A percentile compares a stretch with the other conserved stretches of the same genome.
These are phyloP conservation scores for Laterallus jamaicensis DNA, from an alignment of 2,113 vertebrate species.

Conservation along the genomic window DNA sequence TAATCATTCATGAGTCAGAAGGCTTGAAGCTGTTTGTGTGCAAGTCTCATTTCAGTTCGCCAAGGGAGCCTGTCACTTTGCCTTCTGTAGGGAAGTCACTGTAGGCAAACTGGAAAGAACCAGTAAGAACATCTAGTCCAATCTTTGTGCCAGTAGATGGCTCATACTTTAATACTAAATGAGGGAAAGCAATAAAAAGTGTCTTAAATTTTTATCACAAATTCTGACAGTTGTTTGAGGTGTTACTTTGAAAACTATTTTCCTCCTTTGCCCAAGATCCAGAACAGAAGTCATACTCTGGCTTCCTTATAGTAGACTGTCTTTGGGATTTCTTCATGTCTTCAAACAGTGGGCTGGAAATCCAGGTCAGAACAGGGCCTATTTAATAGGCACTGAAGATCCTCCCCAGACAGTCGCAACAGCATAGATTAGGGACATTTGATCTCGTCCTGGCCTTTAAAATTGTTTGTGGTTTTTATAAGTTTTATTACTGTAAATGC, in stretches of 20 bases:
- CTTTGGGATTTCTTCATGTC: background rate
- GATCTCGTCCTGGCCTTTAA: background rate
- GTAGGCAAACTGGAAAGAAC: conserved; percentile 15
- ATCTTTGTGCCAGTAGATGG: background rate
- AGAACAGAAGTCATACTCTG: background rate
- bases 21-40: background rate
- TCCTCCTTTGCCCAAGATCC: background rate
- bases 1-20: conserved; percentile 18
- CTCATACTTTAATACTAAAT: background rate
- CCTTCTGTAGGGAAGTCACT: background rate
- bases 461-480: background rate
- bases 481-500: background rate
- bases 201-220: conserved; percentile 25
- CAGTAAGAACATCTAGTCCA: background rate
- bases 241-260: background rate
- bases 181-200: conserved; percentile 2
- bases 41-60: background rate
- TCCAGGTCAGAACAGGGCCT: background rate
- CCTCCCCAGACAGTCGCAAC: background rate
- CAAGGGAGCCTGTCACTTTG: conserved; percentile 14
- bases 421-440: background rate
- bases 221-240: no score
- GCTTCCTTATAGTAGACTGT: background rate
- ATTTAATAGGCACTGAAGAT: background rate
- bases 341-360: background rate